Conservation (phyloP, 2,113 vertebrate genomes). For the Gasterosteus aculeatus region DNA sequence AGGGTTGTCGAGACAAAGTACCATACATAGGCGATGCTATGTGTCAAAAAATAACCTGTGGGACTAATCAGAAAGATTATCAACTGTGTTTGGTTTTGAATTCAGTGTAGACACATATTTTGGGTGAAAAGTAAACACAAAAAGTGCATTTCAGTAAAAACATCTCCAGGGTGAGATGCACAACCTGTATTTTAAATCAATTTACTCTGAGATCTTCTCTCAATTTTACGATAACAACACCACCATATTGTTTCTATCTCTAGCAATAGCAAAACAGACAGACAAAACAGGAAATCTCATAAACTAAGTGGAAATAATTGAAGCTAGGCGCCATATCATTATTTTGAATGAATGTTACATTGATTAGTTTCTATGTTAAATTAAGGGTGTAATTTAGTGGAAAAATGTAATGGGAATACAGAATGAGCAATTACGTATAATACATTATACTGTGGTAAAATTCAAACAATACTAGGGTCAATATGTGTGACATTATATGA, state of each 20-base stretch:
- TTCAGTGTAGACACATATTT: neutral
- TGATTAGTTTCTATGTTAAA: neutral
- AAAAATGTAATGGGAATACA: neutral
- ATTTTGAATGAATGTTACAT: neutral
- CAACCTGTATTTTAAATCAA: neutral
- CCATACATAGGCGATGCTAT: neutral
- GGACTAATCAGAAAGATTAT: neutral
- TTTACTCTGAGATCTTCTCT: neutral
- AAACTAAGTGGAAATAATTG: neutral
- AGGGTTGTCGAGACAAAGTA: neutral
- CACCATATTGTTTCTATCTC: neutral
- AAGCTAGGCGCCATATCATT: neutral
- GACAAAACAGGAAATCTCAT: neutral
- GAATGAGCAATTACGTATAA: neutral
- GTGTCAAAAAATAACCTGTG: neutral
- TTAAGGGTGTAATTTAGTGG: neutral
- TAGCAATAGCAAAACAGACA: neutral
- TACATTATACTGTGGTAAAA: neutral
- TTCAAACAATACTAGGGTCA: neutral
- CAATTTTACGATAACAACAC: neutral
- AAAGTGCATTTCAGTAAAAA: neutral
- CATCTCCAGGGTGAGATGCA: neutral
- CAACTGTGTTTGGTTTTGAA: neutral
- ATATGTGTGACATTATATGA: neutral
- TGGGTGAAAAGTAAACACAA: neutral